Conservation (phyloP, 2,888 invertebrate genomes). For the Carcina quercana region DNA sequence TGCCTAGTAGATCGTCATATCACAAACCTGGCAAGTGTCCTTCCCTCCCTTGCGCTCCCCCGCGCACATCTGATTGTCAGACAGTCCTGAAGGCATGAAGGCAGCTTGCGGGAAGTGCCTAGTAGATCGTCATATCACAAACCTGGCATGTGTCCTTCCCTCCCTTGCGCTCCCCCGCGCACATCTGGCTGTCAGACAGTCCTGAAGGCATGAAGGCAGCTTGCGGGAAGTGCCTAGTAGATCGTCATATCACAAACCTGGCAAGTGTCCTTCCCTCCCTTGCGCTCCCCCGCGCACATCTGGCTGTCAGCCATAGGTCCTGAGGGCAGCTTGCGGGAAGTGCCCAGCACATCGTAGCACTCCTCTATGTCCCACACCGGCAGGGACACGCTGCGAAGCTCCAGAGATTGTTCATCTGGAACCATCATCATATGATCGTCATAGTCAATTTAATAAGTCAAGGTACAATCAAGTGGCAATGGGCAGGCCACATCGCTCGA, state of each 20-base stretch:
- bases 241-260: constrained; percentile 36
- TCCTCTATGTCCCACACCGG: constrained; percentile 45
- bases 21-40: constrained; percentile 57
- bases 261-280: constrained; percentile 56
- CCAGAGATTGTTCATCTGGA: constrained; percentile 43
- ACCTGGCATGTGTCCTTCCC: constrained; percentile 65
- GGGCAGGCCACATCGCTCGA: too few relatives aligned
- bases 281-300: constrained; percentile 49
- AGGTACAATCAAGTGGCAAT: too few relatives aligned
- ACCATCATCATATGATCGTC: too few relatives aligned
- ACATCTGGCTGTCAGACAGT: constrained; percentile 47
- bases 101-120: constrained; percentile 45
- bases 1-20: constrained; percentile 35
- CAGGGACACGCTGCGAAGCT: constrained; percentile 52
- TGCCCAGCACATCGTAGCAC: constrained; percentile 42
- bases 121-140: constrained; percentile 19
- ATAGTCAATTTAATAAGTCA: not conserved
- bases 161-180: constrained; percentile 47
- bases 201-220: constrained; percentile 51
- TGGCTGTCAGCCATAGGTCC: constrained; percentile 46
- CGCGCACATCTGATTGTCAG: constrained; percentile 53
- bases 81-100: constrained; percentile 48
- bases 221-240: constrained; percentile 49
- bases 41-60: constrained; percentile 46
- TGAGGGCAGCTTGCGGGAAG: constrained; percentile 44